phyloP scores from a whole-genome alignment of 2,888 invertebrate genomes.

The Herminia tarsipennalis region DNA sequence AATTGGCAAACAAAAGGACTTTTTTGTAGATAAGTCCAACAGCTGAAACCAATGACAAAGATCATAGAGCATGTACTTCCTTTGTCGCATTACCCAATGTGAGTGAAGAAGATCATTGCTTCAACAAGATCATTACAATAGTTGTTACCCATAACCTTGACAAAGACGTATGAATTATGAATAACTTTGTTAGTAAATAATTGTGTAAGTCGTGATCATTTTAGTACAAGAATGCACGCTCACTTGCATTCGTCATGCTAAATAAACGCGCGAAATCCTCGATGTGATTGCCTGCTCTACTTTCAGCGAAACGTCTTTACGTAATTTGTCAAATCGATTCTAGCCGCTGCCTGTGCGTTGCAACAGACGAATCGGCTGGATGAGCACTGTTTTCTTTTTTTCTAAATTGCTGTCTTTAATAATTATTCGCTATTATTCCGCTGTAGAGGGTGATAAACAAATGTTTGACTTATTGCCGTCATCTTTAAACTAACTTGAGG shows the following conservation, averaged over 20 bases:
- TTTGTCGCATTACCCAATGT: too few species aligned
- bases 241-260: constrained; percentile 55
- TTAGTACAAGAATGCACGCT: constrained; percentile 44
- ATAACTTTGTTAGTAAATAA: constrained; percentile 43
- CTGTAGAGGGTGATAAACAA: too few species aligned
- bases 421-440: too few species aligned
- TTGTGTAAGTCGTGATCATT: constrained; percentile 36
- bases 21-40: too few species aligned
- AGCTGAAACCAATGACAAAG: too few species aligned
- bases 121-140: too few species aligned
- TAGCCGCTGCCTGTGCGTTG: constrained; percentile 36
- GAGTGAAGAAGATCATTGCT: too few species aligned
- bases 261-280: constrained; percentile 50
- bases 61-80: too few species aligned
- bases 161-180: constrained; percentile 35
- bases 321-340: constrained; percentile 61
- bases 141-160: constrained; percentile 31
- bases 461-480: too few species aligned
- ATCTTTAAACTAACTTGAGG: too few species aligned
- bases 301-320: constrained; percentile 55
- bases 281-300: constrained; percentile 54
- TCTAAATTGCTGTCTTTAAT: constrained; percentile 1
- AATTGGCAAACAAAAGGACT: too few species aligned
- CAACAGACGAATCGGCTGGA: constrained; percentile 30
- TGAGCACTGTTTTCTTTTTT: constrained; percentile 27